Percentiles rank a stretch among this genome's conserved stretches.
Evolutionary conservation across 1,140 invertebrate genomes (phyloP).

Genomic region (Gyrodactylus salaris): DNA sequence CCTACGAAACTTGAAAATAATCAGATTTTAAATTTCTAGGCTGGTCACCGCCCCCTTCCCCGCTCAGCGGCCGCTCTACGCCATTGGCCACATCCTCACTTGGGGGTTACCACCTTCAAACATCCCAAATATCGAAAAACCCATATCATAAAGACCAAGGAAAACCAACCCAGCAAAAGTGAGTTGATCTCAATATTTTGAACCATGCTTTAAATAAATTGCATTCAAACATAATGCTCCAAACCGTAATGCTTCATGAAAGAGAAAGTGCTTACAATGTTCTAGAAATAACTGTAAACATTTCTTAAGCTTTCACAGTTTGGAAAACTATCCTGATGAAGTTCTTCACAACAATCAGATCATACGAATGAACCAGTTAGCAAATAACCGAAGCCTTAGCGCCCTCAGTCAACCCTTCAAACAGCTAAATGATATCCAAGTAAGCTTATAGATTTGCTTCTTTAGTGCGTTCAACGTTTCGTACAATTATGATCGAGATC

Average conservation of each 20-base stretch:
- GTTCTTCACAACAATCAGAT: not conserved
- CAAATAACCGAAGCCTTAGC: not conserved
- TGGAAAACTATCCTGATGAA: not conserved
- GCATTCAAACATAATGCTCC: too few species aligned
- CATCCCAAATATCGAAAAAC: too few species aligned
- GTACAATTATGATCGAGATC: too few species aligned
- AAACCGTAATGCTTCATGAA: too few species aligned
- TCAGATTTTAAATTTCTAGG: too few species aligned
- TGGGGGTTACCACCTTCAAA: slow-evolving; percentile 7
- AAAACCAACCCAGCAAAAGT: not conserved
- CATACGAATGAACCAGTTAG: not conserved
- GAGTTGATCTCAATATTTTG: too few species aligned
- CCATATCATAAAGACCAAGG: not conserved
- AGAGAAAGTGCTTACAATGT: too few species aligned
- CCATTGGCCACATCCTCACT: slow-evolving; percentile 19
- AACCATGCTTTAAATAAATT: too few species aligned
- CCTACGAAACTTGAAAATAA: too few species aligned
- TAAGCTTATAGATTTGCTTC: too few species aligned
- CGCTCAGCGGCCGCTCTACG: slow-evolving; percentile 38
- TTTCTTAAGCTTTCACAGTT: not conserved
- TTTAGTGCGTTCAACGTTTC: too few species aligned
- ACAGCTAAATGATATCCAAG: not conserved
- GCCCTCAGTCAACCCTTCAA: not conserved
- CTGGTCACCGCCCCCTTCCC: slow-evolving; percentile 17
- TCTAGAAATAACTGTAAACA: too few species aligned